phyloP scores from a whole-genome alignment of 1,140 invertebrate genomes.

The Drosophila malerkotliana region DNA sequence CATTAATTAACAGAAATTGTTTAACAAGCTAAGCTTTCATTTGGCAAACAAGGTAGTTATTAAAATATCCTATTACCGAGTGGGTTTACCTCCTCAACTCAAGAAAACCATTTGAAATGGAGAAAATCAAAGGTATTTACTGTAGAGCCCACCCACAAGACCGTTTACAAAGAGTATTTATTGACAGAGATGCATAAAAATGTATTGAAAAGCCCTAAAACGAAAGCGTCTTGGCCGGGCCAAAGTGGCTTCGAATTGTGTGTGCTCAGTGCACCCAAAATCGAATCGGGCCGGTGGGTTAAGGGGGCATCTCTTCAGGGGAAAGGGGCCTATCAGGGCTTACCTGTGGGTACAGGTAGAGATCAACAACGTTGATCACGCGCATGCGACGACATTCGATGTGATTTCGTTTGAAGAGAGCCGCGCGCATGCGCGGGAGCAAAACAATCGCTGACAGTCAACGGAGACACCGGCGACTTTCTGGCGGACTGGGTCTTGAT shows the following conservation, averaged over 20 bases:
- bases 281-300: neutral
- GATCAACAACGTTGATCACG: constrained; percentile 81
- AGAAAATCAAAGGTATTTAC: neutral
- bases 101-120: neutral
- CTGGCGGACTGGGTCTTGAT: constrained; percentile 7
- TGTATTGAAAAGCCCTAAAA: constrained; percentile 78
- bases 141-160: constrained; percentile 3
- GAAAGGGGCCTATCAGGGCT: neutral
- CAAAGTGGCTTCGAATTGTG: constrained; percentile 16
- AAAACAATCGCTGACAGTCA: constrained; percentile 76
- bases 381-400: constrained; percentile 82
- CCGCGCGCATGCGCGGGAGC: constrained; percentile 79
- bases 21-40: neutral
- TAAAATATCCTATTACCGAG: neutral
- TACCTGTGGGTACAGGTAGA: constrained; percentile 40
- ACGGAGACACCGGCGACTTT: constrained; percentile 34
- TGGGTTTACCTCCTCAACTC: constrained; percentile 4
- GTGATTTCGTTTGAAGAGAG: constrained; percentile 81
- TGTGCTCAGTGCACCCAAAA: constrained; percentile 65
- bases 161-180: constrained; percentile 43
- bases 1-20: neutral
- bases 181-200: constrained; percentile 62
- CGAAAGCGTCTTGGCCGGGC: constrained; percentile 50
- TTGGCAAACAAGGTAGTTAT: neutral
- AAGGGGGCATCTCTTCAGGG: neutral